Evolutionary conservation across 2,113 vertebrate genomes (phyloP).

Genomic region (Girardinichthys multiradiatus): DNA sequence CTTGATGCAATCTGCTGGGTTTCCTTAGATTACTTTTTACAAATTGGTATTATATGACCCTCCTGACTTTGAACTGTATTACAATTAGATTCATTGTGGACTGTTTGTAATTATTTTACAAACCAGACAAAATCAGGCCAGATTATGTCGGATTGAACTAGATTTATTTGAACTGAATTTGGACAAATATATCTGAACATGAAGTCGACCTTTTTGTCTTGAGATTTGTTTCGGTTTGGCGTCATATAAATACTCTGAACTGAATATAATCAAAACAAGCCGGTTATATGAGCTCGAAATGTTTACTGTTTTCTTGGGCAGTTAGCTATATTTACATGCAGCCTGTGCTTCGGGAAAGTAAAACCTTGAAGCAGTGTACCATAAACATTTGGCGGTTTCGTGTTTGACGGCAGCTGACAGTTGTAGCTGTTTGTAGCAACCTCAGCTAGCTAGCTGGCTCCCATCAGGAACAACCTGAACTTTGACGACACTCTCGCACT

Average conservation of each 20-base stretch:
- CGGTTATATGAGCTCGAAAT: not conserved
- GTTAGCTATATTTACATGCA: not conserved
- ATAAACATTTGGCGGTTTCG: not conserved
- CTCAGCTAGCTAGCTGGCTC: conserved; percentile 47
- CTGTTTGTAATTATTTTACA: not conserved
- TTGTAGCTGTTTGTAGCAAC: conserved; percentile 64
- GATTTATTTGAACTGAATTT: not conserved
- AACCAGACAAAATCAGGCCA: too few relatives aligned
- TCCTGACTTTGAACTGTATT: not conserved
- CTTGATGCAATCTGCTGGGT: not conserved
- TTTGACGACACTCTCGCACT: not conserved
- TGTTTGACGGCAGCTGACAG: conserved; percentile 52
- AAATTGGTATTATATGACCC: not conserved
- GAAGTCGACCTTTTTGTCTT: not conserved
- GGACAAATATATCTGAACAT: not conserved
- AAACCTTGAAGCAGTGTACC: not conserved
- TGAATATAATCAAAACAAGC: not conserved
- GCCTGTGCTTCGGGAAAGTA: not conserved
- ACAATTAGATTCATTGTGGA: not conserved
- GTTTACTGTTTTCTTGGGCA: not conserved
- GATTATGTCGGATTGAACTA: not conserved
- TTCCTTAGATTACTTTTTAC: not conserved
- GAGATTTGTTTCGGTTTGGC: not conserved
- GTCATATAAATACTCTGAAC: not conserved
- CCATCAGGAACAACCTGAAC: conserved; percentile 19